These are phyloP conservation scores for Eumaeus atala DNA, from an alignment of 1,140 invertebrate genomes.

Conservation along the genomic window DNA sequence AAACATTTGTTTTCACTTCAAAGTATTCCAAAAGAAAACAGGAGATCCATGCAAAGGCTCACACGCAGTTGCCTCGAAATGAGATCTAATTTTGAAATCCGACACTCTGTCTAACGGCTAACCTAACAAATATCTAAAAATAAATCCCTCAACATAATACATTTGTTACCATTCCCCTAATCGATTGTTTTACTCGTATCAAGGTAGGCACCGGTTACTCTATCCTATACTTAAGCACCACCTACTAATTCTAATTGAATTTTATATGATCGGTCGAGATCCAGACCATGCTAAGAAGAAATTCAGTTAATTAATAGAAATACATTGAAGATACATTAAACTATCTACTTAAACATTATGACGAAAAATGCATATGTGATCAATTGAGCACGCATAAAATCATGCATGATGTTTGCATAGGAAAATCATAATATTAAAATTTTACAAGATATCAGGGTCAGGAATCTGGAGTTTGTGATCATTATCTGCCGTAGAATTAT, in stretches of 20 bases:
- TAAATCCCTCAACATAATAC: constrained; percentile 33
- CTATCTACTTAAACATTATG: constrained; percentile 50
- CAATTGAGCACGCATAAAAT: constrained; percentile 2
- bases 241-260: constrained; percentile 35
- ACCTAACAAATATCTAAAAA: constrained; percentile 32
- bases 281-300: constrained; percentile 46
- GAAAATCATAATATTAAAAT: not conserved
- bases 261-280: constrained; percentile 39
- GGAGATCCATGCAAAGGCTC: constrained; percentile 60
- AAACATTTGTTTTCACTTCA: constrained; percentile 40
- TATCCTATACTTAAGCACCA: constrained; percentile 57
- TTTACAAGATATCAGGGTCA: constrained; percentile 1
- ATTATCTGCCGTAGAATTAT: not conserved
- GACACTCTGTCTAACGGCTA: constrained; percentile 27
- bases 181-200: constrained; percentile 4
- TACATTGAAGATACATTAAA: constrained; percentile 47
- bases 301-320: constrained; percentile 38
- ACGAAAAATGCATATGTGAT: constrained; percentile 12
- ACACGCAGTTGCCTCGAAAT: constrained; percentile 43
- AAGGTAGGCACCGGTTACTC: constrained; percentile 40
- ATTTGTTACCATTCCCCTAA: constrained; percentile 34
- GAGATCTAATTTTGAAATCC: constrained; percentile 67
- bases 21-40: constrained; percentile 38
- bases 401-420: not conserved
- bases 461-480: not conserved